Base-by-base conservation (phyloP, 37 sponge, comb jelly and placozoan genomes). In the Aphrocallistes beatrix region DNA sequence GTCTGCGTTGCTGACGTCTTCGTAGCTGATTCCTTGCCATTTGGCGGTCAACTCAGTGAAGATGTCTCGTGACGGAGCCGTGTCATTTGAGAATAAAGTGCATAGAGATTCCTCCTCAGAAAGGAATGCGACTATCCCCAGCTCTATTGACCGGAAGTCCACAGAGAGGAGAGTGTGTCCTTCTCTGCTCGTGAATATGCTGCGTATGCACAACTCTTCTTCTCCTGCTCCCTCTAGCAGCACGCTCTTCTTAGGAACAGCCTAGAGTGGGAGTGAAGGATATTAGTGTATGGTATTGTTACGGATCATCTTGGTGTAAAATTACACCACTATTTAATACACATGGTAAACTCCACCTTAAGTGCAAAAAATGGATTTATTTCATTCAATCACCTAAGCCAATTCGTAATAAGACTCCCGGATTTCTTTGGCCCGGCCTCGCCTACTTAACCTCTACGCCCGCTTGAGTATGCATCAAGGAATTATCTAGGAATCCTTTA, bases 81-180 rank as follows among this genome's bases (percentile, higher is more conserved):
- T 60, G 25, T 60, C 3, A 21, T 28, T 60, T 21, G 25, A 3
- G 34, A 60, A 60, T 28, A 60, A 19, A 6, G 1, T 60, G 75
- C 75, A 60, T 60, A 60, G 75, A 32, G 75, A 60, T 13, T 60
- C 38, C 38, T 94, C 94, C 25, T 39, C 39, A 32, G 92, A 91
- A n/a, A 94, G 82, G 85, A 91, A 92, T 32, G 94, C 94, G 23
- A 94, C 69, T 34, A 94, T 47, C 0, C 94, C 82, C n/a, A 94
- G 88, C 87, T 94, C 94, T 30, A 94, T 94, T 38, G 91, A 91
- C 75, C 84, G 88, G 85, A 91, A 94, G 81, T 94, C 94, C 34
- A 60, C 75, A 25, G 75, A 60, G 1, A 60, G 75, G 6, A 60
- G 75, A 60, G 75, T 60, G 34, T 60, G 34, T 21, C 34, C 34